Percentiles rank a stretch among this genome's conserved stretches.
Conservation (phyloP, 2,888 invertebrate species). For the Rapana venosa region DNA sequence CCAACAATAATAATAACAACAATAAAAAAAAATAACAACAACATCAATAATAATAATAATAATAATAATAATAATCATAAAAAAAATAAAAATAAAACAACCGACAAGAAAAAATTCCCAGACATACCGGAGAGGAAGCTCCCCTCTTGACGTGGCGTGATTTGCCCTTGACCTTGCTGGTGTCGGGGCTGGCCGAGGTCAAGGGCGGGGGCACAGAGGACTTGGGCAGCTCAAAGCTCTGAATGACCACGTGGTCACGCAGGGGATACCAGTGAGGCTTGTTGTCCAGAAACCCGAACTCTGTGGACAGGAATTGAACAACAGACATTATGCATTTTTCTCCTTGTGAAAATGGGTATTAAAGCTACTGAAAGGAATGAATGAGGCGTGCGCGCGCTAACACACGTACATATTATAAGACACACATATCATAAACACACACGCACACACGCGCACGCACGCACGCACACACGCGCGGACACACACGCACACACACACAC, state of each 20-base stretch:
- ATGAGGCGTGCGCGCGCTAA: no score
- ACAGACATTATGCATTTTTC: no score
- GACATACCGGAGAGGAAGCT: constrained; percentile 45
- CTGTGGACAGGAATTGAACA: constrained; percentile 65
- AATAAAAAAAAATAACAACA: no score
- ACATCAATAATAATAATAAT: no score
- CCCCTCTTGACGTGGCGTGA: constrained; percentile 52
- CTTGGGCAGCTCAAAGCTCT: constrained; percentile 69
- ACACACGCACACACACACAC: not conserved
- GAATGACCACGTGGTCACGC: constrained; percentile 74
- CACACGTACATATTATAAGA: no score
- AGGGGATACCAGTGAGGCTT: constrained; percentile 81
- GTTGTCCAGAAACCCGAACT: constrained; percentile 80
- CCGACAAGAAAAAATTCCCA: not conserved
- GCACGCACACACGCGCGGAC: not conserved
- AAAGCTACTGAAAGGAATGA: no score
- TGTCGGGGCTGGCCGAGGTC: constrained; percentile 34
- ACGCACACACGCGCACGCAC: not conserved
- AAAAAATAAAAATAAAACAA: no score
- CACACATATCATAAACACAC: not conserved
- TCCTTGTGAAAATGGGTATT: no score
- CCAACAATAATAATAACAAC: no score
- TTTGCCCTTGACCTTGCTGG: constrained; percentile 41
- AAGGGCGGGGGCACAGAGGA: constrained; percentile 67
- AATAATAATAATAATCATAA: no score